phyloP scores from a whole-genome alignment of 2,888 invertebrate genomes.

The Thelaira solivaga region DNA sequence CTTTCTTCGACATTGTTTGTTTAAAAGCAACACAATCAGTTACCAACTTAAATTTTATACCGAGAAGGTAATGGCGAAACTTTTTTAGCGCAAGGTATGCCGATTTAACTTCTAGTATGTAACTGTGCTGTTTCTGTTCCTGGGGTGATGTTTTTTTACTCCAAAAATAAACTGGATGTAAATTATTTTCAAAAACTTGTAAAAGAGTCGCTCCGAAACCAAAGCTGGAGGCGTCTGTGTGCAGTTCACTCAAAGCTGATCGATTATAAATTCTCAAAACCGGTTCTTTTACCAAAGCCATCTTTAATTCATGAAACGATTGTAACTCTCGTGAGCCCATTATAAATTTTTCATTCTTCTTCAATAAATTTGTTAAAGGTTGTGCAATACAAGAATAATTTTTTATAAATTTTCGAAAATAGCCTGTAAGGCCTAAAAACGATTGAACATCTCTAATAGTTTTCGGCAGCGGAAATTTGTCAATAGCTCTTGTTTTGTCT shows the following conservation, averaged over 20 bases:
- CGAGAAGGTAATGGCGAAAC: constrained; percentile 66
- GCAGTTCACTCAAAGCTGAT: constrained; percentile 47
- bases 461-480: no score
- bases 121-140: constrained; percentile 58
- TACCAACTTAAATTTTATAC: constrained; percentile 48
- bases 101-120: constrained; percentile 61
- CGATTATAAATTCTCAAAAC: constrained; percentile 51
- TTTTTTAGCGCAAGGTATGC: constrained; percentile 57
- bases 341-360: not conserved
- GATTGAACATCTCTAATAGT: no score
- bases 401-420: no score
- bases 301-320: constrained; percentile 2
- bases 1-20: constrained; percentile 54
- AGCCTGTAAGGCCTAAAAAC: no score
- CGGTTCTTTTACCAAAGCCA: constrained; percentile 31
- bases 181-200: constrained; percentile 27
- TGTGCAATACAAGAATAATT: no score
- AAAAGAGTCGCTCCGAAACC: constrained; percentile 57
- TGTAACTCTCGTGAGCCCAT: constrained; percentile 1
- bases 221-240: no score
- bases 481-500: no score
- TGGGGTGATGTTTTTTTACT: constrained; percentile 43
- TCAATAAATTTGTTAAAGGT: constrained; percentile 26
- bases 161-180: constrained; percentile 58
- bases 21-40: constrained; percentile 46